Evolutionary conservation across 2,888 invertebrate genomes (phyloP).

Genomic region (Apodemia duryi): DNA sequence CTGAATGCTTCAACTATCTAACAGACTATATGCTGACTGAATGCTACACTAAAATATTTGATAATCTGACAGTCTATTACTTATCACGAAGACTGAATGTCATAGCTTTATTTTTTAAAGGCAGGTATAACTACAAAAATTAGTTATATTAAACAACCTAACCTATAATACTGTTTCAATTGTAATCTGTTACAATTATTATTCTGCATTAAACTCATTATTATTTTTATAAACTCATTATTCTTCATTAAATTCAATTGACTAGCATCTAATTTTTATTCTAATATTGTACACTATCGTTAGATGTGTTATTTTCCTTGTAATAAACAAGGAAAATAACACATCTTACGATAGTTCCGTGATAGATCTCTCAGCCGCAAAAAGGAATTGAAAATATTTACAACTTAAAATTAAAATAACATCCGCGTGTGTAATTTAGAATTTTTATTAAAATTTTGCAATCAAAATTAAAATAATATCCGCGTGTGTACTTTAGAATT

Average conservation of each 20-base stretch:
- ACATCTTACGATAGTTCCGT: conserved; percentile 15
- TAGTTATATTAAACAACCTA: conserved; percentile 54
- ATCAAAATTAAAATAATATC: not conserved
- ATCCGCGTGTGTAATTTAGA: not conserved
- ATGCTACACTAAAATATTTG: too few relatives aligned
- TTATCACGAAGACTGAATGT: too few relatives aligned
- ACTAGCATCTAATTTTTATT: conserved; percentile 66
- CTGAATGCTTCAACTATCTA: too few relatives aligned
- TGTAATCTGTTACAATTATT: conserved; percentile 49
- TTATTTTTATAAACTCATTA: conserved; percentile 30
- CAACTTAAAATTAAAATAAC: not conserved
- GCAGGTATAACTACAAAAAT: too few relatives aligned
- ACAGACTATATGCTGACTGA: too few relatives aligned
- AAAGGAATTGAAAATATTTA: not conserved
- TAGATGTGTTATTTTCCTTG: too few relatives aligned
- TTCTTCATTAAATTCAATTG: conserved; percentile 67
- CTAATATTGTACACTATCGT: conserved; percentile 32
- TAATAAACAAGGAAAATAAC: conserved; percentile 16
- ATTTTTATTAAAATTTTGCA: too few relatives aligned
- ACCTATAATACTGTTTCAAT: conserved; percentile 76
- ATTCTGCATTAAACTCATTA: conserved; percentile 43
- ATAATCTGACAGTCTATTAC: too few relatives aligned
- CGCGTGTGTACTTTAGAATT: not conserved
- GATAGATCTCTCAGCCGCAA: not conserved
- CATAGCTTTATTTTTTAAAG: too few relatives aligned